Evolutionary conservation across 2,113 vertebrate genomes (phyloP), one percentile per base, ranked within the genome.

Genomic region (Oceanodroma tethys): DNA sequence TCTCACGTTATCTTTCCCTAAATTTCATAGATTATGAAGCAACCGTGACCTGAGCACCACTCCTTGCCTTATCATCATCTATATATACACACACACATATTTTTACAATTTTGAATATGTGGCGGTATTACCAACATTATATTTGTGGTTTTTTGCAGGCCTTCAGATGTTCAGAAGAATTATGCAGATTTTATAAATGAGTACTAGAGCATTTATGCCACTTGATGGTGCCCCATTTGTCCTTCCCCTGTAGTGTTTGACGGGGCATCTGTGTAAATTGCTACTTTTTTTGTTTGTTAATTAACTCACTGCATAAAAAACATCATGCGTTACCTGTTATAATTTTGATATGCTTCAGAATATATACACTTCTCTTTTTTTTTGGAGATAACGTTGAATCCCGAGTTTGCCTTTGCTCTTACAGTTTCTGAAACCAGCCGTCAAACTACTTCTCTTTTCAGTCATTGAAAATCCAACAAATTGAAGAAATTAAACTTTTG

Each of bases 141-240:
- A 42, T 88, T 96, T 81, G 26, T 66, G 48, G 47, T 26, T 81
- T 95, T 93, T 92, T 95, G 70, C 53, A 94, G 58, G 30, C 42
- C n/a, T 96, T 97, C 94, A 96, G 74, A 92, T 96, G 68, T 89
- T 96, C 65, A 56, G 84, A 93, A 96, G 86, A 95, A 91, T 91
- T 86, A 95, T 76, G 71, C 36, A 92, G 81, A 95, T 95, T 96
- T 97, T 92, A 93, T 71, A 96, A 95, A 91, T 50, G 53, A 97
- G 45, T 93, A 82, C 74, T 71, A 83, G 60, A 95, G 52, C 66
- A 94, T 92, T 84, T 94, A 72, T 92, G 72, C 68, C 87, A 93
- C 95, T 95, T 97, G 81, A 95, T 92, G 68, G 47, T 95, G 58
- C 19, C 87, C 68, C 90, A 87, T 94, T 79, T 97, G 85, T 95